Evolutionary conservation across 2,888 invertebrate genomes (phyloP).

Genomic region (Melangyna quadrimaculata): DNA sequence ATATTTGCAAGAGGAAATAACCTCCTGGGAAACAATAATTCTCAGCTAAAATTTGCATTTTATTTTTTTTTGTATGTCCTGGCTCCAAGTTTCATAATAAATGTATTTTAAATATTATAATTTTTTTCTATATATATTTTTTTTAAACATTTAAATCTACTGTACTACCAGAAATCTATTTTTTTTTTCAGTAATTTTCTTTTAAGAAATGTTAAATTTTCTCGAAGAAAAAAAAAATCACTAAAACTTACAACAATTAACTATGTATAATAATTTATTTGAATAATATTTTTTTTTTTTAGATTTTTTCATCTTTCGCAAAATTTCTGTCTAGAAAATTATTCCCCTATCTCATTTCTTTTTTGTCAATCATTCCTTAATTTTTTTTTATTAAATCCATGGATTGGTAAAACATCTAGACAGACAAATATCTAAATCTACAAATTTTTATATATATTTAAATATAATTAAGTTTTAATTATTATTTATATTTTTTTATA

Average conservation of each 20-base stretch:
- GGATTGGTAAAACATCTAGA: background rate
- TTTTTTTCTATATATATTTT: slow-evolving; percentile 16
- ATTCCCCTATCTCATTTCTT: background rate
- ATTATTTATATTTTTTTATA: background rate
- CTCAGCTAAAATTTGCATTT: slow-evolving; percentile 24
- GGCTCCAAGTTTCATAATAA: slow-evolving; percentile 46
- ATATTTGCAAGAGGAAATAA: background rate
- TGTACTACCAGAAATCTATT: slow-evolving; percentile 26
- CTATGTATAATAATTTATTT: slow-evolving; percentile 25
- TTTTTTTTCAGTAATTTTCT: background rate
- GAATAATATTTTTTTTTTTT: slow-evolving; percentile 15
- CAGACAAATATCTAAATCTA: background rate
- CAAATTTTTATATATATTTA: background rate
- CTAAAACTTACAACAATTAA: slow-evolving; percentile 54
- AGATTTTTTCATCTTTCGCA: background rate
- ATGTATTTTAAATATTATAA: slow-evolving; percentile 70
- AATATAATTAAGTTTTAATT: background rate
- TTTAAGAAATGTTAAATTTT: slow-evolving; percentile 22
- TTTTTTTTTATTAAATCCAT: background rate
- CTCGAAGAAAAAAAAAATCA: slow-evolving; percentile 36
- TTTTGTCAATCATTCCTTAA: background rate
- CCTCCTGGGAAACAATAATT: slow-evolving; percentile 14
- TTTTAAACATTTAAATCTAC: slow-evolving; percentile 59
- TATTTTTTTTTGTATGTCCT: background rate
- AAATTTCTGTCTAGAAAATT: slow-evolving; percentile 21